Percentiles rank a stretch among this genome's conserved stretches.
These are phyloP conservation scores for Pollenia griseotomentosa DNA, from an alignment of 2,888 invertebrate species.

Conservation along the genomic window DNA sequence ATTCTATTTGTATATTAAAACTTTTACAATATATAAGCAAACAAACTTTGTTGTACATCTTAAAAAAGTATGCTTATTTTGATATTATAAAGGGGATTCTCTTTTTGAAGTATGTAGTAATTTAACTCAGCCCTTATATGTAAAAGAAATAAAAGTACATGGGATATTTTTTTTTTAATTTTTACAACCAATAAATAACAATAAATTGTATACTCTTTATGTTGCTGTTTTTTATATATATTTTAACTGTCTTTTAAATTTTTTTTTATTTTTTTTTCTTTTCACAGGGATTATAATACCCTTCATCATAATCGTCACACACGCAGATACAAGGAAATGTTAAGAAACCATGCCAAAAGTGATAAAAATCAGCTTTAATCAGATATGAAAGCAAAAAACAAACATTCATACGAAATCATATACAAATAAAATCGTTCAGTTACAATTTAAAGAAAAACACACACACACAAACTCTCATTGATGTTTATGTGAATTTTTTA, in stretches of 20 bases:
- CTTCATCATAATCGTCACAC: slow-evolving; percentile 7
- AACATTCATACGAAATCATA: neutral
- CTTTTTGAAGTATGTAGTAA: too few species aligned
- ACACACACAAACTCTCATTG: neutral
- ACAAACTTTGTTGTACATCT: too few species aligned
- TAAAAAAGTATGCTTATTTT: too few species aligned
- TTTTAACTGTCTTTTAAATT: neutral
- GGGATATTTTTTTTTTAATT: slow-evolving; percentile 23
- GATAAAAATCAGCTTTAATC: slow-evolving; percentile 67
- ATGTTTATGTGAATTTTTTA: slow-evolving; percentile 59
- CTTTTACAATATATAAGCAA: too few species aligned
- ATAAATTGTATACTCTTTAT: slow-evolving; percentile 29
- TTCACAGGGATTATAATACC: slow-evolving; percentile 38
- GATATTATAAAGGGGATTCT: too few species aligned
- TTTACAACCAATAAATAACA: slow-evolving; percentile 61
- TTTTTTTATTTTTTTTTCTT: neutral
- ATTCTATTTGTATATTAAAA: too few species aligned
- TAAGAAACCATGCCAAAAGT: slow-evolving; percentile 62
- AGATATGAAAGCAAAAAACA: slow-evolving; percentile 17
- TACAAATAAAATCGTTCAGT: neutral
- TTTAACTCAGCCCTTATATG: too few species aligned
- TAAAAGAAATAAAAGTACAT: neutral
- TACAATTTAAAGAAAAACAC: neutral
- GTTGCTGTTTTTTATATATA: slow-evolving; percentile 1
- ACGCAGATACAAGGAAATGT: slow-evolving; percentile 2